Evolutionary conservation across 2,797 vertebrate species (phyloP).

Genomic region (Tapera naevia): DNA sequence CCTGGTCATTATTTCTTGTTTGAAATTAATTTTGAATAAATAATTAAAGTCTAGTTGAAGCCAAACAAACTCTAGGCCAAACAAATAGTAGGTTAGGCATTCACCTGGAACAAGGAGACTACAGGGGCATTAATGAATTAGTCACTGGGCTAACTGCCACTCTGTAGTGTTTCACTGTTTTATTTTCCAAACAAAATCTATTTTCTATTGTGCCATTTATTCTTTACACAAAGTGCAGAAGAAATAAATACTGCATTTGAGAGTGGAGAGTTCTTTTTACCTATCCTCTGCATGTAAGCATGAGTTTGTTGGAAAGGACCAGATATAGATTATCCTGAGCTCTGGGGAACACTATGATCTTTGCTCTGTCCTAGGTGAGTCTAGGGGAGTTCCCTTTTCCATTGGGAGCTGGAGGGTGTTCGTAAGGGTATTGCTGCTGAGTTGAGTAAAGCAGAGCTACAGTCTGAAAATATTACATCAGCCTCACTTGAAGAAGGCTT

Average conservation of each 20-base stretch:
- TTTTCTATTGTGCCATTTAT: not conserved
- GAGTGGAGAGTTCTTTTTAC: not conserved
- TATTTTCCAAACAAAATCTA: not conserved
- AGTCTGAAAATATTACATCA: not conserved
- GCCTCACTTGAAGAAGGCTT: not conserved
- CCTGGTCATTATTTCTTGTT: not conserved
- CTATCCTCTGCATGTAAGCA: not conserved
- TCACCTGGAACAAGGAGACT: not conserved
- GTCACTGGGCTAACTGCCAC: not conserved
- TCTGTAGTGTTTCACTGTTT: not conserved
- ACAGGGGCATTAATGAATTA: not conserved
- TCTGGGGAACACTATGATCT: not conserved
- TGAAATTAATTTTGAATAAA: not conserved
- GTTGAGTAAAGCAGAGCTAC: not conserved
- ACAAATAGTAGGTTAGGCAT: not conserved
- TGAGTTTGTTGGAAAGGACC: not conserved
- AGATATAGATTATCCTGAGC: not conserved
- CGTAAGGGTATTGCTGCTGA: not conserved
- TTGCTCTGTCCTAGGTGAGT: not conserved
- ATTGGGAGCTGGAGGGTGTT: not conserved
- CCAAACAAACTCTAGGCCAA: not conserved
- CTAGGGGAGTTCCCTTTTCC: rapidly evolving
- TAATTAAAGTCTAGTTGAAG: not conserved
- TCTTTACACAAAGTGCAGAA: not conserved
- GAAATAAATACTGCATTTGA: not conserved